phyloP scores from a whole-genome alignment of 2,888 invertebrate genomes.

The Sycophila texana region DNA sequence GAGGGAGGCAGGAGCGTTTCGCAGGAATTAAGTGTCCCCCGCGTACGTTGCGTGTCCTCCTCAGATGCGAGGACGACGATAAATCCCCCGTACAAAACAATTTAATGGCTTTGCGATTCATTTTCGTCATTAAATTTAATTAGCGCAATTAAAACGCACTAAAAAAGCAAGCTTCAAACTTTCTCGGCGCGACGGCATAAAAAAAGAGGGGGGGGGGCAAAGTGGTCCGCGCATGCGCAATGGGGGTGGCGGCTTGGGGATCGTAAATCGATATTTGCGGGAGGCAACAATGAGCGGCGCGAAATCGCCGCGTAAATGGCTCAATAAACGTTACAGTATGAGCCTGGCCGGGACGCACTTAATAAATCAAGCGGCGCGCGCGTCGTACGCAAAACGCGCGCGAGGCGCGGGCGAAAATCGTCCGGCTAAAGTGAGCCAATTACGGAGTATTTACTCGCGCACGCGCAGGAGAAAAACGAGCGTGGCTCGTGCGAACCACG shows the following conservation, averaged over 20 bases:
- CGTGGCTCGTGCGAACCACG: not conserved
- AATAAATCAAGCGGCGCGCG: conserved; percentile 42
- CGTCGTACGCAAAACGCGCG: conserved; percentile 8
- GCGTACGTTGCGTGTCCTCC: conserved; percentile 20
- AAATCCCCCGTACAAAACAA: conserved; percentile 2
- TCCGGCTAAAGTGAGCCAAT: conserved; percentile 37
- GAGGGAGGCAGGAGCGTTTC: conserved; percentile 25
- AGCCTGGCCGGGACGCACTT: conserved; percentile 16
- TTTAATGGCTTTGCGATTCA: conserved; percentile 32
- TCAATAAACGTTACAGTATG: conserved; percentile 28
- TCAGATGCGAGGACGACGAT: conserved; percentile 20
- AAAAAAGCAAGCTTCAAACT: not conserved
- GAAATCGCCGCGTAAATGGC: conserved; percentile 29
- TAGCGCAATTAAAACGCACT: not conserved
- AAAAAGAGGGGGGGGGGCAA: no score
- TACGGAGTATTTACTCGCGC: not conserved
- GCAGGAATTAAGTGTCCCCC: conserved; percentile 38
- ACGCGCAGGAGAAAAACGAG: not conserved
- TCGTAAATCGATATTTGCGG: not conserved
- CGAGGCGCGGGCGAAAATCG: conserved; percentile 9
- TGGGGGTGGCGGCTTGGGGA: not conserved
- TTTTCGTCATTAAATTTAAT: conserved; percentile 12
- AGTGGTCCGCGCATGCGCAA: no score
- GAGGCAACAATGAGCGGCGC: conserved; percentile 21
- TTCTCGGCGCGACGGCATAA: no score